Base-by-base conservation (phyloP, 2,888 invertebrate species). In the Hemaris fuciformis region DNA sequence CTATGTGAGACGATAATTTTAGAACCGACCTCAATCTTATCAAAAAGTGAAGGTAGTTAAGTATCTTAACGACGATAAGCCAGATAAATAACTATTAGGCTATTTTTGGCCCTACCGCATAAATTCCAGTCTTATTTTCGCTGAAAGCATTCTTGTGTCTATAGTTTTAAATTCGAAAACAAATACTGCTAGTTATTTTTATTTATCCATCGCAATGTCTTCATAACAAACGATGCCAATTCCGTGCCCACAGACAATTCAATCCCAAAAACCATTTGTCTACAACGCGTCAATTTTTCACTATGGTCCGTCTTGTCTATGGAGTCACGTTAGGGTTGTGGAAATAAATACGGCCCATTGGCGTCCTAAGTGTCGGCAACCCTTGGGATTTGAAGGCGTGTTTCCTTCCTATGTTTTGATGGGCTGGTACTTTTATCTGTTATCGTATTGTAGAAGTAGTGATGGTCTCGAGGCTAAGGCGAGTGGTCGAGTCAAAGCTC, bases 261-360 rank as follows among this genome's bases (percentile, higher is more conserved):
- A 41, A 60, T 60, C 41, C 48, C 53, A 23, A 48, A 60, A 48
- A 38, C 60, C 23, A 60, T 60, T 60, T 60, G 48, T 18, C 20
- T 25, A n/a, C 45, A 41, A 53, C 41, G 6, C 25, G 60, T 15
- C 60, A 25, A 60, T 60, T 48, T 48, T 38, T 60, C 60, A 60
- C 60, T 60, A 48, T 34, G 34, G 60, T 42, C 57, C 23, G 34
- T n/a, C n/a, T n/a, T n/a, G n/a, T n/a, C n/a, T n/a, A n/a, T 23
- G 48, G 18, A 38, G 34, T 46, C 45, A 34, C 41, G 57, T 57
- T 31, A 48, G 60, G 31, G 53, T 31, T 18, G 53, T n/a, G 27
- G 13, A 38, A n/a, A 53, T 53, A 53, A 53, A 53, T 53, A 31
- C 53, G 53, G 18, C 18, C 53, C 53, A 53, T 53, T 53, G 53